phyloP scores from a whole-genome alignment of 2,797 vertebrate genomes.

The Tokudaia tokunoshimensis region DNA sequence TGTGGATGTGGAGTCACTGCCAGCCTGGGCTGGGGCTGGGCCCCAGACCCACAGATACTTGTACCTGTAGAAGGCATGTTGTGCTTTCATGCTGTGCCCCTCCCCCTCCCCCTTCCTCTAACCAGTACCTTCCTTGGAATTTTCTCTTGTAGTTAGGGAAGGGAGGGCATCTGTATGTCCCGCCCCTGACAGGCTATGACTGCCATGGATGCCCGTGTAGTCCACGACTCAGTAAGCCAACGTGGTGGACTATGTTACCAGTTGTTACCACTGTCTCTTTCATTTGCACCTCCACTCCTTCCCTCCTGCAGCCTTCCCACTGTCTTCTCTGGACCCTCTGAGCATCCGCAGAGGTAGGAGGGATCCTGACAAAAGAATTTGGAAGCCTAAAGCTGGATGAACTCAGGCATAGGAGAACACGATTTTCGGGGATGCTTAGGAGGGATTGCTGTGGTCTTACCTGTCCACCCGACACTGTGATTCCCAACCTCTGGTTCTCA shows the following conservation, averaged over 20 bases:
- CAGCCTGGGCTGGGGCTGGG: background rate
- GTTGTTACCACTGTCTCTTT: background rate
- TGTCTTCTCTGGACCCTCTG: background rate
- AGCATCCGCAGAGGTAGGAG: background rate
- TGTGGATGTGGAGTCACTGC: background rate
- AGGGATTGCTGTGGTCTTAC: background rate
- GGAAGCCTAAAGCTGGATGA: background rate
- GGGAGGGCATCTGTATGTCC: background rate
- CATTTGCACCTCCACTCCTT: background rate
- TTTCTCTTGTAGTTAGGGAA: background rate
- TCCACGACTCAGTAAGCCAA: background rate
- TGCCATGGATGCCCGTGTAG: background rate
- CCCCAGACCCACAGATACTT: background rate
- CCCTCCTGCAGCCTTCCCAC: background rate
- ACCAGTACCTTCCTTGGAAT: background rate
- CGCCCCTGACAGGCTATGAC: background rate
- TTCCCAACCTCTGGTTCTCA: background rate
- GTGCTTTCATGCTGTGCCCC: background rate
- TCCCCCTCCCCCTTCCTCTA: background rate
- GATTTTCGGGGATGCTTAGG: background rate
- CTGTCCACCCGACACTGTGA: background rate
- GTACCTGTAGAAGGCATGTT: rapidly evolving
- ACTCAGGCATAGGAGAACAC: background rate
- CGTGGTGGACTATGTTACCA: background rate
- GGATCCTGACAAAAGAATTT: background rate